Evolutionary conservation across 2,113 vertebrate species (phyloP).

Genomic region (Syngnathus scovelli): DNA sequence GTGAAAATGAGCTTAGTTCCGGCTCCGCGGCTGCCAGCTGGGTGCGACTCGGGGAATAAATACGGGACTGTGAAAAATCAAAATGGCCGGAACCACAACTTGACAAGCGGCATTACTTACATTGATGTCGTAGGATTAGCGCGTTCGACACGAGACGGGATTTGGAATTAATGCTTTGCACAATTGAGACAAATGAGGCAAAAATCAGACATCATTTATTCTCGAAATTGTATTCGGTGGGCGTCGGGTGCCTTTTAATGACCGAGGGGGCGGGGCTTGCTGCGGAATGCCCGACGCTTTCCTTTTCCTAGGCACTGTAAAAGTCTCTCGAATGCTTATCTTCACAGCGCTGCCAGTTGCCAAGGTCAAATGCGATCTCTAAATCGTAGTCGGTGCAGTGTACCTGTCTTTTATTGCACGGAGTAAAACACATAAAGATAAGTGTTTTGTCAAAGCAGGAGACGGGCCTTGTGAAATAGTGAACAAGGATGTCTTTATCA

Average conservation of each 20-base stretch:
- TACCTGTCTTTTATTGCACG: slow-evolving; percentile 6
- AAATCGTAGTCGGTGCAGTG: not conserved
- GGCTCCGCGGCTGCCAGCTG: slow-evolving; percentile 22
- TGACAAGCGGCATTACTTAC: not conserved
- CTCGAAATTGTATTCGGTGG: not conserved
- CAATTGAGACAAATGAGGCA: not conserved
- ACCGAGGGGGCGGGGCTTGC: not conserved
- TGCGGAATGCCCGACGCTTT: not conserved
- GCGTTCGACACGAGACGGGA: not conserved
- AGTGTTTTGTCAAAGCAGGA: slow-evolving; percentile 8
- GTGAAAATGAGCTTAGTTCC: slow-evolving; percentile 26
- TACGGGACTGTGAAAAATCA: slow-evolving; percentile 38
- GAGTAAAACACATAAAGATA: slow-evolving; percentile 12
- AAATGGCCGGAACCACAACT: slow-evolving; percentile 17
- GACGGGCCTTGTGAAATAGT: slow-evolving; percentile 3
- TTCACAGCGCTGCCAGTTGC: not conserved
- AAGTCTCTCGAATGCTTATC: slow-evolving; percentile 1
- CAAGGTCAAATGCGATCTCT: slow-evolving; percentile 8
- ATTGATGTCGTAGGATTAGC: slow-evolving; percentile 5
- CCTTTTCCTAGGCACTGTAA: not conserved
- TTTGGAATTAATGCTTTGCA: not conserved
- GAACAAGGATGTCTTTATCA: slow-evolving; percentile 4
- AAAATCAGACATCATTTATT: not conserved
- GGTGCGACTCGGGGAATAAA: slow-evolving; percentile 30
- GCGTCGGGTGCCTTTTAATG: not conserved